These are phyloP conservation scores for Acromyrmex heyeri DNA, from an alignment of 1,140 invertebrate species.

Conservation along the genomic window DNA sequence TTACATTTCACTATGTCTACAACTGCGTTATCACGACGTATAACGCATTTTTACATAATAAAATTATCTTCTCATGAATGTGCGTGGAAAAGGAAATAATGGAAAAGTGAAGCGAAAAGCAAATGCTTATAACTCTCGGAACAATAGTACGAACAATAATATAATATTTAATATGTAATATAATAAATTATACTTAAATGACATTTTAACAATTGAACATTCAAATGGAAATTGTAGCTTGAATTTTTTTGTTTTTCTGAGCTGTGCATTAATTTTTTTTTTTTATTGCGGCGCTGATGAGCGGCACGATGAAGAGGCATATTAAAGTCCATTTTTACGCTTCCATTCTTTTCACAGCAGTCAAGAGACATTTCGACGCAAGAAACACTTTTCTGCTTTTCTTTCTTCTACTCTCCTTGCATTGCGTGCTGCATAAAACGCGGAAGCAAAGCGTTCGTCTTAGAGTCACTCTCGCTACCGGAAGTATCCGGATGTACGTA, in stretches of 20 bases:
- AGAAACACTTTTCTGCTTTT: conserved; percentile 23
- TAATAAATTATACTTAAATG: conserved; percentile 14
- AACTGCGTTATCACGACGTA: conserved; percentile 25
- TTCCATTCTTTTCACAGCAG: conserved; percentile 29
- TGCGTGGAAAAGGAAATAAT: conserved; percentile 20
- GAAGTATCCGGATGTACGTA: conserved; percentile 45
- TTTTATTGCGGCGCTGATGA: neutral
- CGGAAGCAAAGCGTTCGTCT: conserved; percentile 18
- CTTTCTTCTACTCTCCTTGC: neutral
- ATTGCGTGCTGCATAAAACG: conserved; percentile 29
- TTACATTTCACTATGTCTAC: conserved; percentile 37
- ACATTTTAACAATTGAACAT: conserved; percentile 13
- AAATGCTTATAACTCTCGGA: neutral
- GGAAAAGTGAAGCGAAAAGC: neutral
- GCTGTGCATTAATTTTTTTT: conserved; percentile 34
- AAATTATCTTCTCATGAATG: conserved; percentile 33
- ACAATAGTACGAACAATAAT: conserved; percentile 23
- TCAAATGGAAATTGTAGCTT: conserved; percentile 20
- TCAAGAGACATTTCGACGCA: conserved; percentile 42
- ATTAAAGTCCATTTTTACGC: conserved; percentile 52
- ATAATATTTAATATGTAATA: conserved; percentile 42
- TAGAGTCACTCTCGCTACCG: conserved; percentile 14
- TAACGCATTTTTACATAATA: conserved; percentile 34
- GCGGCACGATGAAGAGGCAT: conserved; percentile 13
- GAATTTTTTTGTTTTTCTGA: conserved; percentile 8